A percentile compares a stretch with the other conserved stretches of the same genome.
Conservation (phyloP, 2,113 vertebrate genomes). For the Phrynosoma platyrhinos region DNA sequence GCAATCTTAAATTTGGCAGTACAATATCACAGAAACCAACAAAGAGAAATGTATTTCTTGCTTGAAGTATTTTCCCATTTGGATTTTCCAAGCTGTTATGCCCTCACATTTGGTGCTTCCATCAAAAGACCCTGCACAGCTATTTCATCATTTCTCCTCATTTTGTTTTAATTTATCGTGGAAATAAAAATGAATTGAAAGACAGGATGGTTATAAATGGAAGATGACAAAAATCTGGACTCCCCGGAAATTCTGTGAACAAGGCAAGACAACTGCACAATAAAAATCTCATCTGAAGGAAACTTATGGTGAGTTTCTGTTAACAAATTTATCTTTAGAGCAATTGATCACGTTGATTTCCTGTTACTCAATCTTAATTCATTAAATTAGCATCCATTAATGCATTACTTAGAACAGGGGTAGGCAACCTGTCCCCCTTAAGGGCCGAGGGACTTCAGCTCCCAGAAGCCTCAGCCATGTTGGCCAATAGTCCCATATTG, state of each 20-base stretch:
- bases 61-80: neutral
- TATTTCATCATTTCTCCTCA: neutral
- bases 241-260: neutral
- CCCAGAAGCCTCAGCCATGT: too few species aligned
- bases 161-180: neutral
- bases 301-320: neutral
- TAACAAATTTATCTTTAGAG: neutral
- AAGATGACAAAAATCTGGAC: neutral
- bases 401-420: too few species aligned
- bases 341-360: neutral
- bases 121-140: neutral
- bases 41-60: neutral
- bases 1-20: neutral
- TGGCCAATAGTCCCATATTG: too few species aligned
- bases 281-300: neutral
- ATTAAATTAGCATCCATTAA: too few species aligned
- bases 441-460: too few species aligned
- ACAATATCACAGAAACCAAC: neutral
- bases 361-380: slow-evolving; percentile 20
- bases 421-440: too few species aligned
- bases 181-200: neutral
- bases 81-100: neutral
- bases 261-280: neutral
- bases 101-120: neutral
- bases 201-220: neutral